Evolutionary conservation across 2,797 vertebrate species (phyloP).

Genomic region (Smutsia temminckii): DNA sequence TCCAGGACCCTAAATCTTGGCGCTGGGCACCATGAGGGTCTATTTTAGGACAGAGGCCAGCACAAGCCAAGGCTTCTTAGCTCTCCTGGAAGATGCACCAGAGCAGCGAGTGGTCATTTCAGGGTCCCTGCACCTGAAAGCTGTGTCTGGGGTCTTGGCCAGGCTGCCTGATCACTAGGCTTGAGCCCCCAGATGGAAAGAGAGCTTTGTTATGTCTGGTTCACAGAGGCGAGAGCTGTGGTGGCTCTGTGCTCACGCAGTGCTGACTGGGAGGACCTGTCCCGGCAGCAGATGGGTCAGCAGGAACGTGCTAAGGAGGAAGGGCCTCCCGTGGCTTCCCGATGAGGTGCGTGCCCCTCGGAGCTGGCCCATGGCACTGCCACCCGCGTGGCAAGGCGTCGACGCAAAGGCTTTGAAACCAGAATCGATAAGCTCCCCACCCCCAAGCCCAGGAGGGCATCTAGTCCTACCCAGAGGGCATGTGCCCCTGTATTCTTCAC

Average conservation of each 20-base stretch:
- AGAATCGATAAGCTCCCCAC: neutral
- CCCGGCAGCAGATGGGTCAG: fast-evolving
- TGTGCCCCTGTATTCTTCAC: too few species aligned
- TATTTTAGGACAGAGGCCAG: neutral
- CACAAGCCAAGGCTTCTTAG: fast-evolving
- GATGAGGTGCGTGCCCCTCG: fast-evolving
- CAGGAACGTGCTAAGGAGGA: fast-evolving
- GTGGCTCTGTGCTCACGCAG: fast-evolving
- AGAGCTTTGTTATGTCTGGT: neutral
- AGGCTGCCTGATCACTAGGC: neutral
- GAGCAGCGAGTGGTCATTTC: neutral
- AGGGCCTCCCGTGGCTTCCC: neutral
- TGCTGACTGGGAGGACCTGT: fast-evolving
- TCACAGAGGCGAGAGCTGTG: neutral
- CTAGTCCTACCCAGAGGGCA: neutral
- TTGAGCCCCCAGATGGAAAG: neutral
- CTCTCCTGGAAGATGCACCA: fast-evolving
- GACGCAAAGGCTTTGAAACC: neutral
- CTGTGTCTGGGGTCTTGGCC: neutral
- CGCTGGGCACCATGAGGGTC: neutral
- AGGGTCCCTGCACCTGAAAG: fast-evolving
- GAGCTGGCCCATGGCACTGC: fast-evolving
- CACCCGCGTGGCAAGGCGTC: fast-evolving
- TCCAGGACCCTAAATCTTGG: neutral
- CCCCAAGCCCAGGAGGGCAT: neutral